These are phyloP conservation scores for Alca torda DNA, from an alignment of 2,797 vertebrate species.

Conservation along the genomic window DNA sequence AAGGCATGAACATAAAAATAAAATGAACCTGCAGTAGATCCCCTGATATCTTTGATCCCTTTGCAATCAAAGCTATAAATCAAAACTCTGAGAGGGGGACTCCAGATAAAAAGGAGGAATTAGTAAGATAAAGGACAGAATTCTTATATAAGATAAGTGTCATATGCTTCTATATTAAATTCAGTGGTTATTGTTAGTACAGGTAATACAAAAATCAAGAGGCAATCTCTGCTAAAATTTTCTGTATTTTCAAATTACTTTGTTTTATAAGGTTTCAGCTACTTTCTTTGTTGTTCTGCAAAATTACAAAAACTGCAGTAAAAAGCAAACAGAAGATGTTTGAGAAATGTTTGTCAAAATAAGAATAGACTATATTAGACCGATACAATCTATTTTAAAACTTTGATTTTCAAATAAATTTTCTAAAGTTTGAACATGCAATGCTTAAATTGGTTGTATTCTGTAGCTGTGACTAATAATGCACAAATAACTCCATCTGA, in stretches of 20 bases:
- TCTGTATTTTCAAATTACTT: not conserved
- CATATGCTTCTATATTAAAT: not conserved
- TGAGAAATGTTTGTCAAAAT: not conserved
- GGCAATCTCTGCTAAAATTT: not conserved
- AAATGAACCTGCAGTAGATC: not conserved
- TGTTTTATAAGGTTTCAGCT: not conserved
- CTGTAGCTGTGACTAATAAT: not conserved
- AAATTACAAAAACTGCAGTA: not conserved
- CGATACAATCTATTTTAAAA: not conserved
- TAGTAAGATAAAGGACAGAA: not conserved
- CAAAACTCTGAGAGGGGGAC: not conserved
- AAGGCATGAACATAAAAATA: not conserved
- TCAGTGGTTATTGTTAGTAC: not conserved
- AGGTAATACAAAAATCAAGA: not conserved
- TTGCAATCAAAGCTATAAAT: not conserved
- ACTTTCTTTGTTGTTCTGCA: not conserved
- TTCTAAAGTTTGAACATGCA: not conserved
- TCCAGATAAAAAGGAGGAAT: not conserved
- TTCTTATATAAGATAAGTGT: not conserved
- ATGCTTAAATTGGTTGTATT: not conserved
- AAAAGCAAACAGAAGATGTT: not conserved
- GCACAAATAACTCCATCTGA: not conserved
- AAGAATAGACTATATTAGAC: not conserved
- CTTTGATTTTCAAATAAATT: not conserved
- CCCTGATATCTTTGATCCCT: not conserved